Base-by-base conservation (phyloP, 1,140 invertebrate species). In the Orussus abietinus region DNA sequence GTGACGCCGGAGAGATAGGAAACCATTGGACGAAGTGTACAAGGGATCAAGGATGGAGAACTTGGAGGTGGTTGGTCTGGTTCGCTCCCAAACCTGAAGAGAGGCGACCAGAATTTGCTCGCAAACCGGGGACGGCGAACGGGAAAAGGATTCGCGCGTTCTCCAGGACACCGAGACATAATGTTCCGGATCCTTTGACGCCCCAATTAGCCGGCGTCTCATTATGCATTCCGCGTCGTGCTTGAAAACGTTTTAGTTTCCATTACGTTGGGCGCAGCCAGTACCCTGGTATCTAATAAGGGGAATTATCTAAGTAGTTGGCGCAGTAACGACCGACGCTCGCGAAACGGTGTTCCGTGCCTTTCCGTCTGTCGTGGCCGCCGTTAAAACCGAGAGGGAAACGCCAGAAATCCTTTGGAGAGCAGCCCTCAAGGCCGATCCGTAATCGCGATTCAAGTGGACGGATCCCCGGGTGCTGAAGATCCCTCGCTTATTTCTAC, bases 161-260 rank as follows among this genome's bases (percentile, higher is more conserved):
- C 32, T 11, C 11, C 13, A n/a, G 22, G 22, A 36, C 38, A 42
- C 34, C 28, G 42, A 48, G 36, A 47, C 33, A 40, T 33, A 28
- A 52, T 52, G 39, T 55, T 39, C 31, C 13, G 10, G 26, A 36
- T 42, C 45, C 43, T 57, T 57, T 57, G 52, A 57, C 49, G 39
- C 25, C 22, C 46, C 47, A 55, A 57, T 55, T 55, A 56, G 39
- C 22, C 13, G 17, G 13, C 19, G 35, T 50, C 38, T 45, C 42
- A 52, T 50, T 53, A 47, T 45, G 45, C 44, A 47, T 55, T 55
- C 47, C 47, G 14, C 33, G 43, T 42, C 19, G 42, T 32, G 42
- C 30, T 36, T 48, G 42, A 39, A 52, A 51, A 53, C 47, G 38
- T 41, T 57, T 55, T 55, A 55, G 47, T 55, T 55, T 55, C 45